Conservation (phyloP, 2,888 invertebrate species). For the Caenorhabditis doughertyi region DNA sequence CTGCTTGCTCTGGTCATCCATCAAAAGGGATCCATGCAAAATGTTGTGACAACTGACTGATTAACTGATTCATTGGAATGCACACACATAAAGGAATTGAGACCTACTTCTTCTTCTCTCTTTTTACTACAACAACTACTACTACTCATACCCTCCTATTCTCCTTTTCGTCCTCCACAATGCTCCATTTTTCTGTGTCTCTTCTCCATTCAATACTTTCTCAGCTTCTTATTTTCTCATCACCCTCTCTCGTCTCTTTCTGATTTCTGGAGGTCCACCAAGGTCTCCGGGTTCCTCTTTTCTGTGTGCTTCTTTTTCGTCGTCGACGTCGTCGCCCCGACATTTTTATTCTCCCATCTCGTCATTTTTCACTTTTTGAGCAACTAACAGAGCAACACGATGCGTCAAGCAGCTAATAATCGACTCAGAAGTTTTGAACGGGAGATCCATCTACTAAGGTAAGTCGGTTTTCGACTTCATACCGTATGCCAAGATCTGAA, state of each 20-base stretch:
- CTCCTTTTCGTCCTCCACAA: slow-evolving; percentile 37
- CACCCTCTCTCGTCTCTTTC: slow-evolving; percentile 19
- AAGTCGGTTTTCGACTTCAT: neutral
- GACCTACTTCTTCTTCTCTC: slow-evolving; percentile 39
- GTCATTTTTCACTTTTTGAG: slow-evolving; percentile 59
- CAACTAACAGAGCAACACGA: slow-evolving; percentile 32
- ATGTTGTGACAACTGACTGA: slow-evolving; percentile 51
- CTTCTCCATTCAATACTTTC: slow-evolving; percentile 9
- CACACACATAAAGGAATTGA: slow-evolving; percentile 15
- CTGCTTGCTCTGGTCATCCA: slow-evolving; percentile 8
- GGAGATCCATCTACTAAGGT: slow-evolving; percentile 43
- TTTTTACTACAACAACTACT: slow-evolving; percentile 48
- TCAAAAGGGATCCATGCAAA: slow-evolving; percentile 28
- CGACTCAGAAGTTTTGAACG: slow-evolving; percentile 51
- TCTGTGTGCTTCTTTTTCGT: slow-evolving; percentile 29
- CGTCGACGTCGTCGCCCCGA: slow-evolving; percentile 36
- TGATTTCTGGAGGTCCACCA: slow-evolving; percentile 51
- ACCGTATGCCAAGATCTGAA: neutral
- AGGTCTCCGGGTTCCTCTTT: slow-evolving; percentile 40
- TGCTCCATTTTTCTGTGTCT: slow-evolving; percentile 47
- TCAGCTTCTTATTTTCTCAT: slow-evolving; percentile 10
- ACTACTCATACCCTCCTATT: slow-evolving; percentile 54
- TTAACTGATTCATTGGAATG: slow-evolving; percentile 62
- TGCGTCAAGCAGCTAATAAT: slow-evolving; percentile 60
- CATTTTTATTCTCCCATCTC: slow-evolving; percentile 59